These are phyloP conservation scores for Limnephilus rhombicus DNA, from an alignment of 2,888 invertebrate genomes.

Conservation along the genomic window DNA sequence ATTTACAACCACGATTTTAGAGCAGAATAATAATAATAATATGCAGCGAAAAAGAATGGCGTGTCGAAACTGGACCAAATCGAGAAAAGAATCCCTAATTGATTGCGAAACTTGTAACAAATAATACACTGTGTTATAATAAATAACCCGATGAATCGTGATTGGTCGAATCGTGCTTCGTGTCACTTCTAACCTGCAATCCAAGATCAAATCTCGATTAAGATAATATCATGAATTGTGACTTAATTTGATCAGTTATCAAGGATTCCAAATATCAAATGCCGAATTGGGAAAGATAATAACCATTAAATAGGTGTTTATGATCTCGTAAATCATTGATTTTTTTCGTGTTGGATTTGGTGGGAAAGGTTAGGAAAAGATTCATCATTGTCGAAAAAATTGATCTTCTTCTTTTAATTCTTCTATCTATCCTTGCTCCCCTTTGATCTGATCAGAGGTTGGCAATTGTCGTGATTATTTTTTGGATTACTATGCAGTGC, in stretches of 20 bases:
- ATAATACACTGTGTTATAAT: not conserved
- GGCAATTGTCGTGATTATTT: not conserved
- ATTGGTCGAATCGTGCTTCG: conserved; percentile 23
- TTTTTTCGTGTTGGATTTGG: not conserved
- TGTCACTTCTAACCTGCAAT: conserved; percentile 10
- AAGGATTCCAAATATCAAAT: conserved; percentile 14
- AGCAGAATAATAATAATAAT: not conserved
- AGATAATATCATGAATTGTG: conserved; percentile 5
- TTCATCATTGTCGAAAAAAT: not conserved
- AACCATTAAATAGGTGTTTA: not conserved
- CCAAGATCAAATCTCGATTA: conserved; percentile 5
- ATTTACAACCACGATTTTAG: not conserved
- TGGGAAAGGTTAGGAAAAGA: not conserved
- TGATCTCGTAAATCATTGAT: not conserved
- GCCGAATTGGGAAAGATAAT: not conserved
- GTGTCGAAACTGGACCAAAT: conserved; percentile 10
- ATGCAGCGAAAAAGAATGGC: not conserved
- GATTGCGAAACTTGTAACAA: conserved; percentile 2
- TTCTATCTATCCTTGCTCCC: not conserved
- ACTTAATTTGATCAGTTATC: conserved; percentile 25
- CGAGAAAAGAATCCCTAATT: conserved; percentile 31
- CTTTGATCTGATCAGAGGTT: not conserved
- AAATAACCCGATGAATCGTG: conserved; percentile 14
- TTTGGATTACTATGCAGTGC: too few relatives aligned
- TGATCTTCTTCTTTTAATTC: not conserved